Evolutionary conservation across 2,888 invertebrate species (phyloP).

Genomic region (Miltochrista miniata): DNA sequence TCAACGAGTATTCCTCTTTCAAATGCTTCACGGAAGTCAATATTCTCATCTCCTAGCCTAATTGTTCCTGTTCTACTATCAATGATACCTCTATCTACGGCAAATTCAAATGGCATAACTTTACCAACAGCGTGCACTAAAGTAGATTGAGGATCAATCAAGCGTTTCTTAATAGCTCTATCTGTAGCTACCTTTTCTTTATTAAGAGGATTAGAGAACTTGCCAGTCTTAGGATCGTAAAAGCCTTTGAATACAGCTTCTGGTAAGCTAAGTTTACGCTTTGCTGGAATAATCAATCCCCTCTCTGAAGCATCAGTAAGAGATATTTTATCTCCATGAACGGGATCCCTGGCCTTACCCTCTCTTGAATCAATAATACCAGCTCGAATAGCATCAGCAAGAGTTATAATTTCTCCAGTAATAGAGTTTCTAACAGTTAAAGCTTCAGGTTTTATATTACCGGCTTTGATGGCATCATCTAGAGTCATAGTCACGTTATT

Average conservation of each 20-base stretch:
- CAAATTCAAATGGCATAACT: conserved; percentile 92
- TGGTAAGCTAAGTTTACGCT: conserved; percentile 91
- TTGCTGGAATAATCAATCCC: conserved; percentile 91
- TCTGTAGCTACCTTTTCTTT: conserved; percentile 91
- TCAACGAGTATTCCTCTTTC: conserved; percentile 93
- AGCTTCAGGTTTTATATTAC: conserved; percentile 90
- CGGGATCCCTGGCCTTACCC: conserved; percentile 91
- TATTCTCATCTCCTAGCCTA: conserved; percentile 83
- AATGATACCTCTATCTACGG: conserved; percentile 89
- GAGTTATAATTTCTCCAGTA: conserved; percentile 90
- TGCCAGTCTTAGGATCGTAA: conserved; percentile 93
- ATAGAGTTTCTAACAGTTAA: conserved; percentile 91
- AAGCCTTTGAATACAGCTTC: conserved; percentile 97
- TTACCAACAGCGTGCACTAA: conserved; percentile 92
- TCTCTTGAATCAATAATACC: conserved; percentile 91
- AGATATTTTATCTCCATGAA: conserved; percentile 88
- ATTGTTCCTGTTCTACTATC: conserved; percentile 90
- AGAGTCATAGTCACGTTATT: conserved; percentile 88
- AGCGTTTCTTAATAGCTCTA: conserved; percentile 92
- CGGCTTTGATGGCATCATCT: conserved; percentile 88
- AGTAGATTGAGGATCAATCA: conserved; percentile 93
- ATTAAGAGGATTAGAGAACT: conserved; percentile 91
- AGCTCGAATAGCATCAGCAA: conserved; percentile 90
- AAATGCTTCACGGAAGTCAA: conserved; percentile 93
- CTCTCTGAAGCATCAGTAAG: conserved; percentile 93